Conservation (phyloP, 2,888 invertebrate genomes). For the Heliconius aoede region DNA sequence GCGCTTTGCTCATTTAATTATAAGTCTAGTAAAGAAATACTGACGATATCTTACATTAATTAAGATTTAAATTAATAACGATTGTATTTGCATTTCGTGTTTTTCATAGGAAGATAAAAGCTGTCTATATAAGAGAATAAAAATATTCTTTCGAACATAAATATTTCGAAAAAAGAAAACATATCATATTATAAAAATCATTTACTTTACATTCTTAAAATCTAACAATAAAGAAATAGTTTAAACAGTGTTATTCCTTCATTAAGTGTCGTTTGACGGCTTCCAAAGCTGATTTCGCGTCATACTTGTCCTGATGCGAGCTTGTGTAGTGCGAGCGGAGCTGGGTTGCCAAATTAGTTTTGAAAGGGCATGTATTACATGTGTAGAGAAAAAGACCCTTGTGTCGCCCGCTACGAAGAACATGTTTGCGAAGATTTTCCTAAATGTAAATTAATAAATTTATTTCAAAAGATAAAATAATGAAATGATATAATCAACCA, state of each 20-base stretch:
- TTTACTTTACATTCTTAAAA: neutral
- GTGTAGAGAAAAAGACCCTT: constrained; percentile 90
- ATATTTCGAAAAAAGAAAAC: neutral
- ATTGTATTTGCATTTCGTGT: no score
- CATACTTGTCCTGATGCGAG: constrained; percentile 82
- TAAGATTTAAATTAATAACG: no score
- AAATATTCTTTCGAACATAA: neutral
- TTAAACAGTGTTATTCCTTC: constrained; percentile 40
- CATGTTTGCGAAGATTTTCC: constrained; percentile 95
- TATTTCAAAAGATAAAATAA: neutral
- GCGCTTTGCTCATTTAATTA: neutral
- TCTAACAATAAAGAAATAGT: neutral
- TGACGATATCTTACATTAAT: no score
- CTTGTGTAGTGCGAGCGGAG: constrained; percentile 86
- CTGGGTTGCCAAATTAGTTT: constrained; percentile 87
- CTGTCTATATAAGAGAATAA: neutral
- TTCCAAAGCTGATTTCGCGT: constrained; percentile 76
- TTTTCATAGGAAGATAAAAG: neutral
- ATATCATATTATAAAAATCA: neutral
- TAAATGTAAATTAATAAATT: constrained; percentile 60
- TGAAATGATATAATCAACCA: no score
- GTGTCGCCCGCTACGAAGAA: constrained; percentile 90
- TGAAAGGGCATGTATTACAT: constrained; percentile 86
- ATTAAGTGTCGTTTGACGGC: constrained; percentile 67
- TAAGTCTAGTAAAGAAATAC: no score